phyloP scores from a whole-genome alignment of 2,797 vertebrate species.

The Gouania willdenowi region DNA sequence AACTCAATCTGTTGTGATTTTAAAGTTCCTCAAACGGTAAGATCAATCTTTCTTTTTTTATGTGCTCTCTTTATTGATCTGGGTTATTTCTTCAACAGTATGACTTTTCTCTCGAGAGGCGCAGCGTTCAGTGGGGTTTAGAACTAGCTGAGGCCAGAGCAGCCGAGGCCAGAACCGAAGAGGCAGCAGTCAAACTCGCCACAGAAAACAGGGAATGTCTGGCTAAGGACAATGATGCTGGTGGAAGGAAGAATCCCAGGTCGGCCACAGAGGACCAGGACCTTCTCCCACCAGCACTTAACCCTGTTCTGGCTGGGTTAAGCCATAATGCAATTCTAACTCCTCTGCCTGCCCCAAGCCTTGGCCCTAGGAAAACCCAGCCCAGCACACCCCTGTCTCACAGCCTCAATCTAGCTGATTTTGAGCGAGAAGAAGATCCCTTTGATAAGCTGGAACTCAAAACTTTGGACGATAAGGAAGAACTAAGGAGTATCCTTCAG shows the following conservation, averaged over 20 bases:
- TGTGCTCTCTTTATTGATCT: not conserved
- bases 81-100: slow-evolving; percentile 75
- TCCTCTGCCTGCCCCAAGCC: slow-evolving; percentile 86
- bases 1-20: no score
- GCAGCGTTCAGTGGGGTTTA: slow-evolving; percentile 85
- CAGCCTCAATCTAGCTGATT: slow-evolving; percentile 93
- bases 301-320: slow-evolving; percentile 88
- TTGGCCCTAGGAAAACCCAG: slow-evolving; percentile 76
- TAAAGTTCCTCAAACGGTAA: no score
- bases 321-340: slow-evolving; percentile 92
- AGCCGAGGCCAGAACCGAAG: slow-evolving; percentile 78
- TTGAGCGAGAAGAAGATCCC: slow-evolving; percentile 96
- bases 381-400: slow-evolving; percentile 76
- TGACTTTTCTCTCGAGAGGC: slow-evolving; percentile 93
- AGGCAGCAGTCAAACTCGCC: slow-evolving; percentile 70
- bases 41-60: no score
- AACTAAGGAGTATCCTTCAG: slow-evolving; percentile 91
- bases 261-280: slow-evolving; percentile 66
- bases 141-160: slow-evolving; percentile 83
- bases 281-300: slow-evolving; percentile 82
- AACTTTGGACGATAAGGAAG: slow-evolving; percentile 92
- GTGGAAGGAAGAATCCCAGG: slow-evolving; percentile 46
- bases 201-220: slow-evolving; percentile 68
- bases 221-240: slow-evolving; percentile 62
- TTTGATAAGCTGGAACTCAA: slow-evolving; percentile 97